phyloP scores from a whole-genome alignment of 1,140 invertebrate species.

The Bathynomus jamesi region DNA sequence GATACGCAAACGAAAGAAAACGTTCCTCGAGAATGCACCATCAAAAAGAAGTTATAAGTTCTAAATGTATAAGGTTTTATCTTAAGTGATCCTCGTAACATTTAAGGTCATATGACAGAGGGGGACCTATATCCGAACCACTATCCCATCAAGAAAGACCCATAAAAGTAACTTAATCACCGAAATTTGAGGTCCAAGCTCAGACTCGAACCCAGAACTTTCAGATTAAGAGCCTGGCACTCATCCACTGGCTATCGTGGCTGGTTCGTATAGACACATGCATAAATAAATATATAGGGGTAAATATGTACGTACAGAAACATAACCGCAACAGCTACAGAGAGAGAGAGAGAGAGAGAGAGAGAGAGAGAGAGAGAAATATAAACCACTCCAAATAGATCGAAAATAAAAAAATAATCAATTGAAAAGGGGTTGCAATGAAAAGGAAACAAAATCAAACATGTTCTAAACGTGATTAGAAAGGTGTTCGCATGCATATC shows the following conservation, averaged over 20 bases:
- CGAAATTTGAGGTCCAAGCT: too few relatives aligned
- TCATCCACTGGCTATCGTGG: neutral
- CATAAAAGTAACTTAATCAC: too few relatives aligned
- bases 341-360: neutral
- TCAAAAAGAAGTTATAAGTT: too few relatives aligned
- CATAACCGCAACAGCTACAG: neutral
- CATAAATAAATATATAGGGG: neutral
- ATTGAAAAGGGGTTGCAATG: neutral
- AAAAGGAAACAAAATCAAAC: neutral
- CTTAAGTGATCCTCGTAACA: too few relatives aligned
- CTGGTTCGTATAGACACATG: neutral
- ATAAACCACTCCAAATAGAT: neutral
- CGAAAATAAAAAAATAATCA: neutral
- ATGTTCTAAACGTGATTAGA: neutral
- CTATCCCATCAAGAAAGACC: neutral
- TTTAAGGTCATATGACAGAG: neutral
- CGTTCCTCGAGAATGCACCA: too few relatives aligned
- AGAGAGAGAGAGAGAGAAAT: neutral
- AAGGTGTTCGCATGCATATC: neutral
- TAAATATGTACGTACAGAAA: neutral
- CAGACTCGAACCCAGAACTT: too few relatives aligned
- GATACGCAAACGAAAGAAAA: too few relatives aligned
- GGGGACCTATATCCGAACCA: neutral
- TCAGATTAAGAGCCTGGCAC: too few relatives aligned
- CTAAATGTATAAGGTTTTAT: too few relatives aligned